These are phyloP conservation scores for Turritopsis rubra DNA, from an alignment of 30 jellyfish, hydroid and myxozoan species.

Conservation along the genomic window DNA sequence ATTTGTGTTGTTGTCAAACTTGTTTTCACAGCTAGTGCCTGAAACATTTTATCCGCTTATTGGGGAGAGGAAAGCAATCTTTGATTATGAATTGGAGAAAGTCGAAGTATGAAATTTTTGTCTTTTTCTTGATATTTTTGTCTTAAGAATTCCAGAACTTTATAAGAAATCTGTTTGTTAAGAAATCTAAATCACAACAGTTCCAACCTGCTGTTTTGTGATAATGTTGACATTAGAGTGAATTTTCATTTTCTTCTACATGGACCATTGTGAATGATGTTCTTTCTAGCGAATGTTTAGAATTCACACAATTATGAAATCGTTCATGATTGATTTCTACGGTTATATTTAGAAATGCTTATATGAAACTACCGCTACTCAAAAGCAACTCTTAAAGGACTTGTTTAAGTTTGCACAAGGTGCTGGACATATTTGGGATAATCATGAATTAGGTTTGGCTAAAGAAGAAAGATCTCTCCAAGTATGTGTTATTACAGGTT, in stretches of 20 bases:
- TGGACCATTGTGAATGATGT: too few relatives aligned
- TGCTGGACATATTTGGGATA: slow-evolving; percentile 79
- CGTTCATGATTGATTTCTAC: neutral
- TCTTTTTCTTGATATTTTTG: neutral
- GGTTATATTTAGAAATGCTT: slow-evolving; percentile 43
- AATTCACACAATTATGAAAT: neutral
- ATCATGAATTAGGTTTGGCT: slow-evolving; percentile 72
- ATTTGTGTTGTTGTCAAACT: neutral
- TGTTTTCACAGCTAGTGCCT: slow-evolving; percentile 35
- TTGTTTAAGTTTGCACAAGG: slow-evolving; percentile 65
- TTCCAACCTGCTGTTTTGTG: too few relatives aligned
- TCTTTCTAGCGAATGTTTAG: neutral
- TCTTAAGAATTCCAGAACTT: neutral
- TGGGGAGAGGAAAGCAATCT: slow-evolving; percentile 75
- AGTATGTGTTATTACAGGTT: slow-evolving; percentile 24
- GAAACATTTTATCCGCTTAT: slow-evolving; percentile 58
- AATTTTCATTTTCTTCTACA: too few relatives aligned
- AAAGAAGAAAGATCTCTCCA: slow-evolving; percentile 63
- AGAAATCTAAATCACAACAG: too few relatives aligned
- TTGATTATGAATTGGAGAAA: slow-evolving; percentile 69
- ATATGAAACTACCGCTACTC: slow-evolving; percentile 62
- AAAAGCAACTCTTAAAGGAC: slow-evolving; percentile 45
- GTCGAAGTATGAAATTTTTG: slow-evolving; percentile 39
- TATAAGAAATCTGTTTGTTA: too few relatives aligned
- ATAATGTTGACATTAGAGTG: too few relatives aligned